Evolutionary conservation across 2,888 invertebrate species (phyloP), one percentile per base, ranked within the genome.

Genomic region (Orthosia gracilis): DNA sequence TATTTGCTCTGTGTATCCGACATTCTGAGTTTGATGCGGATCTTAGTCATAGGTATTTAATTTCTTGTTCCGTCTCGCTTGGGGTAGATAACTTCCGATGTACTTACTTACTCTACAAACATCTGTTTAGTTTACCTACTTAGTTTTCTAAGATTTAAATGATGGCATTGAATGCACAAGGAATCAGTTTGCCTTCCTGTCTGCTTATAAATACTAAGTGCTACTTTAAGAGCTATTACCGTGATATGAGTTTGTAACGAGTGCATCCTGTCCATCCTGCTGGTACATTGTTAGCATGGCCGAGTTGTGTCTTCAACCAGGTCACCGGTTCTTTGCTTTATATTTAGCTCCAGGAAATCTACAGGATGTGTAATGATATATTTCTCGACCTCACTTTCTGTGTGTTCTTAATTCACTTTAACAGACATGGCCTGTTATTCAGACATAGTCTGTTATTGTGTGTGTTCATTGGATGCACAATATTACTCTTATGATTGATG

Each of bases 271-370:
- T 57, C 2, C 3, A 18, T 63, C 15, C n/a, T 54, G 47, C 45
- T 54, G 47, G 15, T 58, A 47, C 52, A 23, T 47, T 64, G 23
- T 52, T 11, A 13, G 55, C 50, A 50, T 66, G 61, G 15, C 45
- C 26, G 57, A 47, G 50, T 31, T 63, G 23, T 63, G 21, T 23
- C 13, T n/a, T 52, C 40, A 73, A 62, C 45, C 84, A 57, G 80
- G 80, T 68, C 81, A 40, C 21, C 31, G 47, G 68, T 69, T 84
- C 85, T 57, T 68, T 57, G 45, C 13, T 40, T 47, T 66, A 54
- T 80, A 54, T 68, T 73, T 54, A 73, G 49, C 18, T 18, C 15
- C 9, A 1, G 50, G 17, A n/a, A 31, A 52, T 74, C 5, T 58
- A 23, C 21, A 3, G 31, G 17, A 40, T 62, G 40, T 23, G n/a